These are phyloP conservation scores for Heliothis virescens DNA, from an alignment of 1,140 invertebrate genomes.

Conservation along the genomic window DNA sequence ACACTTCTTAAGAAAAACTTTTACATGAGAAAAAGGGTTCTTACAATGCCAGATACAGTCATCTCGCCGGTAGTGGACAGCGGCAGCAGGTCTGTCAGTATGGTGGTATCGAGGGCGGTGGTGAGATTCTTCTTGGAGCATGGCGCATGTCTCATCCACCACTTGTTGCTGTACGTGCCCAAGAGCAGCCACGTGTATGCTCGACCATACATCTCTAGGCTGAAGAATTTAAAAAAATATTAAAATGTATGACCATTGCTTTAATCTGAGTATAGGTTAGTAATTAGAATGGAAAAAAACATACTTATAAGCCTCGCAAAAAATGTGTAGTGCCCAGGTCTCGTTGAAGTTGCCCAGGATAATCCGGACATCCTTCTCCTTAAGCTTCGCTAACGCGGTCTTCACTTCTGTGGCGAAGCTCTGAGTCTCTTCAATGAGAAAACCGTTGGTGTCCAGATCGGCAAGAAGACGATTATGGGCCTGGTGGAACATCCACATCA, in stretches of 20 bases:
- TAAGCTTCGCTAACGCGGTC: conserved; percentile 93
- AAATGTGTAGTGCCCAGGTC: conserved; percentile 96
- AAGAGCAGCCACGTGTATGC: conserved; percentile 99
- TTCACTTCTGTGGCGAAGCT: conserved; percentile 97
- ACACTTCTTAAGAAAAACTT: neutral
- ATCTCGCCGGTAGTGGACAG: conserved; percentile 89
- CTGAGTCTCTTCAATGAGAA: conserved; percentile 96
- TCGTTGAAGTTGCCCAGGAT: conserved; percentile 99
- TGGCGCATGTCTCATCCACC: conserved; percentile 90
- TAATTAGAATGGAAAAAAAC: neutral
- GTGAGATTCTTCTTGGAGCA: conserved; percentile 93
- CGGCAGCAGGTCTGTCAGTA: conserved; percentile 91
- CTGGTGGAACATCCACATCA: conserved; percentile 72
- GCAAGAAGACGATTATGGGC: conserved; percentile 97
- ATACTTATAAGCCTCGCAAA: conserved; percentile 96
- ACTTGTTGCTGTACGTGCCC: conserved; percentile 93
- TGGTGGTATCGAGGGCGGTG: conserved; percentile 95
- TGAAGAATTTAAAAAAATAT: conserved; percentile 61
- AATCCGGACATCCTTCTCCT: conserved; percentile 97
- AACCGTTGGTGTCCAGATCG: conserved; percentile 93
- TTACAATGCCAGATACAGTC: conserved; percentile 96
- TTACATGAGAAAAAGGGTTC: conserved; percentile 73
- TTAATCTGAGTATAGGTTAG: neutral
- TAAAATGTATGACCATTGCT: neutral
- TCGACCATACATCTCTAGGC: conserved; percentile 94